These are phyloP conservation scores for Diglossa cyanea DNA, from an alignment of 2,797 vertebrate species.

Conservation along the genomic window DNA sequence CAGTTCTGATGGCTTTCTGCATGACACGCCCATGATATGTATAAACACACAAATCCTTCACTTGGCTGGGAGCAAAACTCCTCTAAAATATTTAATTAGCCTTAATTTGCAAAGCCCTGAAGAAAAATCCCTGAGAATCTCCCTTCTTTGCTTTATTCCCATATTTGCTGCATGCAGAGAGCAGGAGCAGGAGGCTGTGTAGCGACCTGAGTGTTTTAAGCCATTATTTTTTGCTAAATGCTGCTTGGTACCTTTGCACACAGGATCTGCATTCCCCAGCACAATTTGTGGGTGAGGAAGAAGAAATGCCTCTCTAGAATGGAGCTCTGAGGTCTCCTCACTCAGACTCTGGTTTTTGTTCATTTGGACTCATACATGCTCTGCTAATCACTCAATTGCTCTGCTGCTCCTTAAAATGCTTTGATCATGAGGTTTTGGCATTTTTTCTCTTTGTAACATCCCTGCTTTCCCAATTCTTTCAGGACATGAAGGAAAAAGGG, in stretches of 20 bases:
- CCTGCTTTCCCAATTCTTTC: background rate
- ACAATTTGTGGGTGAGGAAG: background rate
- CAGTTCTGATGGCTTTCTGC: background rate
- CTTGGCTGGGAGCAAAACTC: background rate
- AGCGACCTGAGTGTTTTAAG: background rate
- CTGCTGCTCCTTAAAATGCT: background rate
- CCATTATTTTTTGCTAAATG: background rate
- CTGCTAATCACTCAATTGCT: background rate
- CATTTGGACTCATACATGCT: background rate
- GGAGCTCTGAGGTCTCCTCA: background rate
- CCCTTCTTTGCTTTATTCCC: rapidly evolving
- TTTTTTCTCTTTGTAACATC: background rate
- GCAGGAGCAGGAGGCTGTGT: background rate
- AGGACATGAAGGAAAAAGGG: background rate
- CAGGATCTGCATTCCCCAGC: background rate
- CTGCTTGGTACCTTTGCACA: background rate
- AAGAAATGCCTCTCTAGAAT: background rate
- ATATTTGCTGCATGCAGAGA: background rate
- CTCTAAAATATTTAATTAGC: background rate
- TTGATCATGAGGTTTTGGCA: background rate
- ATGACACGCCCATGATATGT: rapidly evolving
- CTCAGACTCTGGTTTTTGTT: background rate
- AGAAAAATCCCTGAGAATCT: background rate
- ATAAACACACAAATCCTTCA: background rate
- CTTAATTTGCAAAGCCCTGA: background rate